phyloP scores from a whole-genome alignment of 2,797 vertebrate genomes.

The Anisognathus igniventris region DNA sequence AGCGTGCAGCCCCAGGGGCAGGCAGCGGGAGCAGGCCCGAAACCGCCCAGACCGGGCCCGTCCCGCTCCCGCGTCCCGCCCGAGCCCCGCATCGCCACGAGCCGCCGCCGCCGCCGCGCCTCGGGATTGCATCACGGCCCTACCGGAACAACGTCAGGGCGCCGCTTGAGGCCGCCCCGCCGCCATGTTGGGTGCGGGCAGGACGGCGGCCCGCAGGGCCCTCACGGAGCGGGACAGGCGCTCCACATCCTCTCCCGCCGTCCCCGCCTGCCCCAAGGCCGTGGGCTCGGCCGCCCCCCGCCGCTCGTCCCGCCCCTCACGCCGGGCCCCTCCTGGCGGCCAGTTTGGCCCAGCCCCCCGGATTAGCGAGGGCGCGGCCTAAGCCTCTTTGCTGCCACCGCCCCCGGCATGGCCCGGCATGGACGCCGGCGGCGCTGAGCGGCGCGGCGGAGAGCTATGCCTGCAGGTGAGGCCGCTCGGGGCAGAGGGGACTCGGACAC shows the following conservation, averaged over 20 bases:
- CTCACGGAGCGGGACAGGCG: rapidly evolving
- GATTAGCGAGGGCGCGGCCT: neutral
- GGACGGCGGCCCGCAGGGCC: neutral
- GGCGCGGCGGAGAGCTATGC: neutral
- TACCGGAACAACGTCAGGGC: neutral
- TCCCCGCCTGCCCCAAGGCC: too few relatives aligned
- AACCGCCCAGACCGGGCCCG: neutral
- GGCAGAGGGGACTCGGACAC: too few relatives aligned
- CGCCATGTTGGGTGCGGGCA: neutral
- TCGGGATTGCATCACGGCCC: neutral
- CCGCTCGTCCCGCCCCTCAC: neutral
- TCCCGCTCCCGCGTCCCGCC: neutral
- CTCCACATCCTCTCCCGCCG: neutral
- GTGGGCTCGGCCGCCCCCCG: too few relatives aligned
- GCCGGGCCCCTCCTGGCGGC: neutral
- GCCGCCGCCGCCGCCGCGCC: neutral
- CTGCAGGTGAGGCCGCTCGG: neutral
- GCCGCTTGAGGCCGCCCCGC: neutral
- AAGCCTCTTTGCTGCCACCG: neutral
- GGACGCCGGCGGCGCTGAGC: neutral
- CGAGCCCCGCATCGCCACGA: neutral
- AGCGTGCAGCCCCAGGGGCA: neutral
- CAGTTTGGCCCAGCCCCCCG: neutral
- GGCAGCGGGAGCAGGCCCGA: neutral
- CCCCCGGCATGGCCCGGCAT: neutral